Evolutionary conservation across 1,140 invertebrate genomes (phyloP), one percentile per base, ranked within the genome.

Genomic region (Calycopis cecrops): DNA sequence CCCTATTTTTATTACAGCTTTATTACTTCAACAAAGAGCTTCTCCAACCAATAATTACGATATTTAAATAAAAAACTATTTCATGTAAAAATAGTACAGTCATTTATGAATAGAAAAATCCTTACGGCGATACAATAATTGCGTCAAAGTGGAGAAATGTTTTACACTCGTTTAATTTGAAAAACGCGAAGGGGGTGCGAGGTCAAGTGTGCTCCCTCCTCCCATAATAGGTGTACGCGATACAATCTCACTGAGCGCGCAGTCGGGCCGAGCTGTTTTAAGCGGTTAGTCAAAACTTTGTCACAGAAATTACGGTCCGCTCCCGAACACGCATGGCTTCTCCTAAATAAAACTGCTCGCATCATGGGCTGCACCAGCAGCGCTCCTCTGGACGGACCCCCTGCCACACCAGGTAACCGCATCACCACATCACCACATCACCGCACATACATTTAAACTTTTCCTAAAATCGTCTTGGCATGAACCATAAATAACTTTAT

Each of bases 131-230:
- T 44, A 70, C 61, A 69, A 64, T 69, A 73, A 67, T 69, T 73
- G 68, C 76, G 73, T 76, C 75, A 79, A 73, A 62, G 73, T 76
- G 69, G 64, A 76, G 70, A 79, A 85, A 82, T 82, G 75, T 75
- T 78, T 71, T 79, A 75, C 69, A 79, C 74, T 71, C 65, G 69
- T 79, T 87, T 84, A 79, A 81, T 87, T 85, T 74, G 76, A 84
- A 85, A 85, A 87, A 85, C 78, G 80, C 79, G 76, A 83, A 75
- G 82, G 81, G 81, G 84, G 79, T 79, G 81, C 81, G 80, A 85
- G 81, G 79, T 87, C 84, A 77, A 71, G 76, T 74, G 76, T 71
- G 73, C 69, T 73, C 69, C 75, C 74, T 73, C 79, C 79, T 81
- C 65, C 78, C 67, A 69, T 79, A 81, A 77, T 82, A 75, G 69